These are phyloP conservation scores for Caradrina kadenii DNA, from an alignment of 2,888 invertebrate species.

Conservation along the genomic window DNA sequence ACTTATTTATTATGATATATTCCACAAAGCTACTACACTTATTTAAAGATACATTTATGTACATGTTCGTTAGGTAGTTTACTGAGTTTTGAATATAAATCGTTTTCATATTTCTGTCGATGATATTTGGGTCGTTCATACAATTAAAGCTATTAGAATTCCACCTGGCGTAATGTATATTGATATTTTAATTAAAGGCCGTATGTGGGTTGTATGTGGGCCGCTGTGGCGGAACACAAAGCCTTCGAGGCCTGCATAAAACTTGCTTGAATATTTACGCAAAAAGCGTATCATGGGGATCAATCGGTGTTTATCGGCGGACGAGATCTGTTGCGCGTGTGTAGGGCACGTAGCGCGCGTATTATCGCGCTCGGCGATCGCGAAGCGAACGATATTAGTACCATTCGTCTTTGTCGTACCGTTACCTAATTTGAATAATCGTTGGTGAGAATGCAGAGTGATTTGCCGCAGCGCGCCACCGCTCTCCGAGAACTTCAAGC, in stretches of 20 bases:
- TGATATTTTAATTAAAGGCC: conserved; percentile 52
- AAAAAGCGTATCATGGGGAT: conserved; percentile 88
- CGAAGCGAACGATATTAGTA: conserved; percentile 86
- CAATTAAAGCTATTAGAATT: conserved; percentile 53
- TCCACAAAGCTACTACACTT: conserved; percentile 32
- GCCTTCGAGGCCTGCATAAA: conserved; percentile 78
- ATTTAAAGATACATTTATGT: conserved; percentile 11
- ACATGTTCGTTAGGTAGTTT: conserved; percentile 14
- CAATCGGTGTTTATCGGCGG: conserved; percentile 87
- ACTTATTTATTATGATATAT: conserved; percentile 46
- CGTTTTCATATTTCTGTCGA: conserved; percentile 39
- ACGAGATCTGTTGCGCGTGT: conserved; percentile 88
- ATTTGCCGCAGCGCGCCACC: conserved; percentile 80
- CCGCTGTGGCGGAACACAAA: conserved; percentile 71
- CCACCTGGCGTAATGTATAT: conserved; percentile 37
- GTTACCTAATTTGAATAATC: conserved; percentile 90
- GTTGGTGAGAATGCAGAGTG: conserved; percentile 88
- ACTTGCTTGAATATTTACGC: conserved; percentile 87
- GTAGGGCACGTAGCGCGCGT: conserved; percentile 83
- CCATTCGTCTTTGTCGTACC: conserved; percentile 90
- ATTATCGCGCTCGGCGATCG: conserved; percentile 85
- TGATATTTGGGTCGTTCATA: conserved; percentile 34
- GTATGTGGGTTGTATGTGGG: conserved; percentile 39
- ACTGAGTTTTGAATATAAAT: conserved; percentile 35
- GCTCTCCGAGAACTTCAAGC: conserved; percentile 65